Base-by-base conservation (phyloP, 1,140 invertebrate species). In the Rhagoletis pomonella region DNA sequence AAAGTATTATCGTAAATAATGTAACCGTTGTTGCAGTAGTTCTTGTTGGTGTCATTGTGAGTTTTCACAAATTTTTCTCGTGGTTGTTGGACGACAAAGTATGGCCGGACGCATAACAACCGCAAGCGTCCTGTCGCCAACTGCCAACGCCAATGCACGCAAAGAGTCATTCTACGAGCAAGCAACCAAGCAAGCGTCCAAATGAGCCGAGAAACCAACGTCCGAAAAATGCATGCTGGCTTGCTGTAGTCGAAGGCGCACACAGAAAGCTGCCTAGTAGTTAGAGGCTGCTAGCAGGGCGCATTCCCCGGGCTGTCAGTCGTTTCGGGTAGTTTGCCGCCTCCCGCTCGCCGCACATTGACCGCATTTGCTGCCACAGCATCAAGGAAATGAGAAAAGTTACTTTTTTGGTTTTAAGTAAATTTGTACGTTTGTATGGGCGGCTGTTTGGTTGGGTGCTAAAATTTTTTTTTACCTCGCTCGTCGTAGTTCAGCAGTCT, bases 371-470 rank as follows among this genome's bases (percentile, higher is more conserved):
- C 73, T 81, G 73, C 42, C 69, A 58, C 47, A 29, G 73, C 73
- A 81, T 81, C 73, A 81, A 81, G 73, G 73, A 81, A 81, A 81
- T 81, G 73, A 81, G 47, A 55, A 81, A 81, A 81, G 73, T 81
- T 81, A 81, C 73, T 81, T 81, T 81, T 81, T 81, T 81, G 73
- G 73, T 81, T 81, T 73, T 67, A 67, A 67, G 50, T 50, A 29
- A 81, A 14, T 81, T 50, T 55, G 73, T 55, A 6, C 17, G 17
- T n/a, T 17, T 47, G 6, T 55, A 29, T 17, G 73, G 14, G 73
- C n/a, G n/a, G 44, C n/a, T 55, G 12, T n/a, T 3, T 69, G 6
- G n/a, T 81, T 7, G 60, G n/a, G 44, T 58, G 73, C 17, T 55
- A n/a, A 29, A 29, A 29, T 29, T 29, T 29, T 0, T 29, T 29